Conservation (phyloP, 2,113 vertebrate genomes). For the Tapirus terrestris region DNA sequence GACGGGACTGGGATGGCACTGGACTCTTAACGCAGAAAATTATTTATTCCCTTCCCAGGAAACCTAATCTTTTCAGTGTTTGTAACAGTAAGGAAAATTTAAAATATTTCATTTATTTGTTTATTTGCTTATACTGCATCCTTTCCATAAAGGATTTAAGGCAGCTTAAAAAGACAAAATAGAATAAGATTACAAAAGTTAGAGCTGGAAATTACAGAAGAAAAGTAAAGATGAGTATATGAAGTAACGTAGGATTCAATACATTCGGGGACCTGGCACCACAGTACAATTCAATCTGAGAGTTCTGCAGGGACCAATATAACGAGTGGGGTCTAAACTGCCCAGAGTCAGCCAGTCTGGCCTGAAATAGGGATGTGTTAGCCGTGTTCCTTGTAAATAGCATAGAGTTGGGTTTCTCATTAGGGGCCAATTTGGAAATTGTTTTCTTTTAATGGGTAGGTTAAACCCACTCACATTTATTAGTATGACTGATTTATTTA, state of each 20-base stretch:
- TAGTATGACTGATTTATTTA: background rate
- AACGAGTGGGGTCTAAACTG: background rate
- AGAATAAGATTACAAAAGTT: background rate
- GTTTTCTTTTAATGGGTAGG: background rate
- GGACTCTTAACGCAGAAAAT: background rate
- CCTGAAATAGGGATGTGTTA: background rate
- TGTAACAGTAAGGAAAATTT: background rate
- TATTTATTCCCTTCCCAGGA: background rate
- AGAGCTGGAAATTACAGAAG: background rate
- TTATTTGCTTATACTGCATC: background rate
- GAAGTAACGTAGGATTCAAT: background rate
- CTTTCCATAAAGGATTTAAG: background rate
- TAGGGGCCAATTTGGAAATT: background rate
- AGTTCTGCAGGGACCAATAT: background rate
- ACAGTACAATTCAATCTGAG: background rate
- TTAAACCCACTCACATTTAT: background rate
- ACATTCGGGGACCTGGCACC: background rate
- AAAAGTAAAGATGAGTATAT: background rate
- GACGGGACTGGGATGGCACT: background rate
- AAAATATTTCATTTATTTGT: background rate
- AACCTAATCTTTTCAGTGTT: background rate
- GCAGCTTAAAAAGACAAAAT: background rate
- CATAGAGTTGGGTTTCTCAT: background rate
- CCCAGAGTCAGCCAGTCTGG: background rate
- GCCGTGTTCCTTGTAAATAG: background rate